phyloP scores from a whole-genome alignment of 2,888 invertebrate genomes.

The Atrina japonica region DNA sequence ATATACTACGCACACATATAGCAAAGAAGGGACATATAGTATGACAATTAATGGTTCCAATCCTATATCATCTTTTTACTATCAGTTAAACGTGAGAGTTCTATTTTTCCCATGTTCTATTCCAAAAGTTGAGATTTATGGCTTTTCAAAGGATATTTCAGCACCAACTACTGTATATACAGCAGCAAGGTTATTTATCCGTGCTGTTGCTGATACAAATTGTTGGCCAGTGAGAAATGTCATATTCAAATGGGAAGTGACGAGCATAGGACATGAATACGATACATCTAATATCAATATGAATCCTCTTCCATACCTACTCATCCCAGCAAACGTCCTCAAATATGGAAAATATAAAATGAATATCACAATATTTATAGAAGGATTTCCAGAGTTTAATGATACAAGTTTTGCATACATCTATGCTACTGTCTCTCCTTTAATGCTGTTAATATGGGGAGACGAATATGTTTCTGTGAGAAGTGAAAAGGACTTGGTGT shows the following conservation, averaged over 20 bases:
- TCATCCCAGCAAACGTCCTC: constrained; percentile 28
- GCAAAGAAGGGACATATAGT: constrained; percentile 17
- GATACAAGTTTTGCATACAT: constrained; percentile 32
- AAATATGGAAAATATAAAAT: constrained; percentile 38
- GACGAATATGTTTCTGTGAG: constrained; percentile 25
- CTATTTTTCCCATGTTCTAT: constrained; percentile 35
- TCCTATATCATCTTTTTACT: constrained; percentile 27
- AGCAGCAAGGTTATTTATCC: constrained; percentile 26
- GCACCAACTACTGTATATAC: constrained; percentile 23
- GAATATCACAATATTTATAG: constrained; percentile 37
- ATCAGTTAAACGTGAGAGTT: constrained; percentile 13
- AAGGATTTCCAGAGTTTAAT: constrained; percentile 19
- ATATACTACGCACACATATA: constrained; percentile 23
- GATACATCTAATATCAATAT: not conserved
- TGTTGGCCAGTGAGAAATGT: constrained; percentile 40
- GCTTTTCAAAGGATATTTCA: constrained; percentile 33
- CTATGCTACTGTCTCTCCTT: constrained; percentile 26
- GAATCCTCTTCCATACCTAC: constrained; percentile 33
- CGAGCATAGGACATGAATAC: constrained; percentile 7
- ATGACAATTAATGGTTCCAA: constrained; percentile 37
- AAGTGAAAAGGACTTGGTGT: constrained; percentile 4
- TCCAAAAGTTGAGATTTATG: constrained; percentile 43
- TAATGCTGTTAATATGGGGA: constrained; percentile 30
- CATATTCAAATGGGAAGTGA: constrained; percentile 38
- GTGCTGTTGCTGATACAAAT: constrained; percentile 37